Base-by-base conservation (phyloP, 2,888 invertebrate species). In the Acleris literana region DNA sequence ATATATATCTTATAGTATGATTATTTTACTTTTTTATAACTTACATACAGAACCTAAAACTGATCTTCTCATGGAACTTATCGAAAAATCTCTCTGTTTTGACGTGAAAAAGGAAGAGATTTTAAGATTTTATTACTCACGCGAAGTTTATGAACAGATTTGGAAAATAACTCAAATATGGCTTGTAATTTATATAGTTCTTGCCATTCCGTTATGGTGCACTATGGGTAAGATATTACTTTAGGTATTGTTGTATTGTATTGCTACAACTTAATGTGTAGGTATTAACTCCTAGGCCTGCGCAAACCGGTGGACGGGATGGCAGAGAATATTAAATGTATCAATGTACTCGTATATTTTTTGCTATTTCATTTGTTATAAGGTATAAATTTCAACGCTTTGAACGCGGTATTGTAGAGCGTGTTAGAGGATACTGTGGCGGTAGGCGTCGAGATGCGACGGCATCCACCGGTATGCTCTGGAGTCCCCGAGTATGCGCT, bases 171-270 rank as follows among this genome's bases (percentile, higher is more conserved):
- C 79, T 16, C 76, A 77, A 63, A 79, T 87, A 72, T 88, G 87
- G 86, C 68, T 83, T 11, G 13, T 80, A 2, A 74, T 88, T 4
- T 90, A 88, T 68, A 68, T 85, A 3, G 61, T 70, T 1, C 69
- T 90, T 6, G 88, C 88, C 17, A 63, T 87, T n/a, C 88, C 89
- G 22, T 71, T 89, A 53, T 90, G 88, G 88, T 88, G 85, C 66
- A 86, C 83, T 5, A 83, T 78, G 85, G 90, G 90, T 88, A 75
- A 39, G 39, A 39, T 39, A 13, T 39, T 39, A 74, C 20, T 16
- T 5, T 54, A 5, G 6, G 29, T 33, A 29, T 17, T 17, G 1
- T 22, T 9, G 29, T 29, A 29, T 29, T 29, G 9, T 29, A 9
- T 29, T 29, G 9, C 7, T 29, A 9, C 25, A 5, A 25, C 25